Evolutionary conservation across 2,888 invertebrate genomes (phyloP).

Genomic region (Diaphora mendica): DNA sequence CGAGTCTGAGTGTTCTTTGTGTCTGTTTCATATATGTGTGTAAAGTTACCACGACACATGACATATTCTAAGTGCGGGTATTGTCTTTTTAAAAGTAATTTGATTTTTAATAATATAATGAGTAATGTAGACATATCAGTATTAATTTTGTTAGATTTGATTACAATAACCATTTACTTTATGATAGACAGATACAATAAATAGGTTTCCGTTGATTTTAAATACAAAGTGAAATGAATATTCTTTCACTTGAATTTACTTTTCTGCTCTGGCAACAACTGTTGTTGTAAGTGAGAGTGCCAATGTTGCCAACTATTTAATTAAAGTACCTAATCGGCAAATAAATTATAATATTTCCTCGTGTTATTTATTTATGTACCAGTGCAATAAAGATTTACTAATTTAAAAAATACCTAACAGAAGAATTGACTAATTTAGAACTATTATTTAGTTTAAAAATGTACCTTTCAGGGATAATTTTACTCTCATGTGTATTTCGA

Average conservation of each 20-base stretch:
- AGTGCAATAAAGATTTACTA: not conserved
- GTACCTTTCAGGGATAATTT: not conserved
- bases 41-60: no score
- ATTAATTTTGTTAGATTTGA: not conserved
- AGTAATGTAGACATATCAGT: not conserved
- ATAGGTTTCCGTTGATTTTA: not conserved
- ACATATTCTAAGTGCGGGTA: no score
- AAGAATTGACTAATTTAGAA: not conserved
- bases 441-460: not conserved
- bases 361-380: slow-evolving; percentile 14
- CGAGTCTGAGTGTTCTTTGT: no score
- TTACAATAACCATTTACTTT: not conserved
- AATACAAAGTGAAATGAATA: not conserved
- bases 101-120: not conserved
- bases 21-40: no score
- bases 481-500: not conserved
- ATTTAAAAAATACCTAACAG: not conserved
- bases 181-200: not conserved
- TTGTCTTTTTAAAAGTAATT: not conserved
- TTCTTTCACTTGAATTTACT: not conserved
- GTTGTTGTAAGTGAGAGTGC: slow-evolving; percentile 46
- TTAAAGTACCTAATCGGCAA: slow-evolving; percentile 21
- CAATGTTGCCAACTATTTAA: slow-evolving; percentile 48
- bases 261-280: slow-evolving; percentile 45
- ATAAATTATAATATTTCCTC: slow-evolving; percentile 13